These are phyloP conservation scores for Rhombomys opimus DNA, from an alignment of 2,113 vertebrate genomes.

Conservation along the genomic window DNA sequence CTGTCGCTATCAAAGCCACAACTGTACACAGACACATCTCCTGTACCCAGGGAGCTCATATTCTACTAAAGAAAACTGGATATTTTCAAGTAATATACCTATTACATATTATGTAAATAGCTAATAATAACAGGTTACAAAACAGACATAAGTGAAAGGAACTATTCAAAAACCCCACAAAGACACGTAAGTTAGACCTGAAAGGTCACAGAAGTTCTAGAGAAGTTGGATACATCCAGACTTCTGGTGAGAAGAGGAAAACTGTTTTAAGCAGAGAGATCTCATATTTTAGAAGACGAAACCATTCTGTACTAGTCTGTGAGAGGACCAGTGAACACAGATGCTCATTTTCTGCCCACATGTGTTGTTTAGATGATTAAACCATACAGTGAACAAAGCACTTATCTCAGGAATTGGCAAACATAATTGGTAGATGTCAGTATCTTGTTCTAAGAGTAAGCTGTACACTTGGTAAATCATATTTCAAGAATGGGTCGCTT, in stretches of 20 bases:
- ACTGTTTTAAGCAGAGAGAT: not conserved
- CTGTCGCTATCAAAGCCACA: not conserved
- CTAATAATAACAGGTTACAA: not conserved
- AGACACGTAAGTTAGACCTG: not conserved
- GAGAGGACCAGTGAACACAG: not conserved
- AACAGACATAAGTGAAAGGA: not conserved
- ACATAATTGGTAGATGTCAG: not conserved
- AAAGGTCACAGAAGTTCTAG: conserved; percentile 12
- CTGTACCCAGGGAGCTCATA: not conserved
- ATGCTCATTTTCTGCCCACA: not conserved
- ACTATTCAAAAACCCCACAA: not conserved
- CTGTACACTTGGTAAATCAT: not conserved
- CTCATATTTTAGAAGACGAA: not conserved
- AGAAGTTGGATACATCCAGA: not conserved
- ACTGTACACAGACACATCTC: not conserved
- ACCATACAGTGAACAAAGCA: no score
- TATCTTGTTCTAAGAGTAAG: not conserved
- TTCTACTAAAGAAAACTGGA: not conserved
- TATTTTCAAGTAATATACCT: not conserved
- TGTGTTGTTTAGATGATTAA: not conserved
- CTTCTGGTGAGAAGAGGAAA: not conserved
- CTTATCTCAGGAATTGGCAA: not conserved
- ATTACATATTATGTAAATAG: not conserved
- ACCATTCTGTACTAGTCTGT: not conserved
- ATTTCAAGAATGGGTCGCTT: not conserved